Evolutionary conservation across 2,888 invertebrate genomes (phyloP).

Genomic region (Folsomia candida): DNA sequence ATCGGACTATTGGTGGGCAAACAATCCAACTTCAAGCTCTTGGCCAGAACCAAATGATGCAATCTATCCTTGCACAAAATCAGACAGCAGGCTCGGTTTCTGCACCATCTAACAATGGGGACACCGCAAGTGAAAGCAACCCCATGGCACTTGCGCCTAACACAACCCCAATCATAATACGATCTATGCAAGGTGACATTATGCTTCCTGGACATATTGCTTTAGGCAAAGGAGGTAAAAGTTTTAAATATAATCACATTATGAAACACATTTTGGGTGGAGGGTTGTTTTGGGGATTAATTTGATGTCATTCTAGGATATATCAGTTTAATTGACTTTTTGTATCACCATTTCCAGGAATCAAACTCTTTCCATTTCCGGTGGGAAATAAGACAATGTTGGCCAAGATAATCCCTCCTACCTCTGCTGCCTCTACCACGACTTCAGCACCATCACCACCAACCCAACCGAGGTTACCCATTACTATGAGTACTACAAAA

Average conservation of each 20-base stretch:
- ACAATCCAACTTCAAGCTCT: slow-evolving; percentile 19
- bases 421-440: slow-evolving; percentile 2
- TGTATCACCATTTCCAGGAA: slow-evolving; percentile 39
- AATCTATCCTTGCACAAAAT: slow-evolving; percentile 17
- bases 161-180: slow-evolving; percentile 46
- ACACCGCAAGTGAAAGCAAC: not conserved
- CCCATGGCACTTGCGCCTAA: not conserved
- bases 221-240: slow-evolving; percentile 43
- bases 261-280: no score
- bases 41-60: slow-evolving; percentile 14
- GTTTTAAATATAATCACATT: no score
- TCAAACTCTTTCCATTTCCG: slow-evolving; percentile 46
- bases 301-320: slow-evolving; percentile 1
- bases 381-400: slow-evolving; percentile 44
- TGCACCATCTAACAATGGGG: not conserved
- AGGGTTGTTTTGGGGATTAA: no score
- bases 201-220: slow-evolving; percentile 46
- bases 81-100: slow-evolving; percentile 4
- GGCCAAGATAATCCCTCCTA: slow-evolving; percentile 41
- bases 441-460: not conserved
- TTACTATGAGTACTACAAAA: no score
- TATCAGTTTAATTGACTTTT: not conserved
- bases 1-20: not conserved
- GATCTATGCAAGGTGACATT: slow-evolving; percentile 46
- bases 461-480: no score